A percentile compares a stretch with the other conserved stretches of the same genome.
These are phyloP conservation scores for Ganaspis brasiliensis DNA, from an alignment of 2,888 invertebrate species.

Conservation along the genomic window DNA sequence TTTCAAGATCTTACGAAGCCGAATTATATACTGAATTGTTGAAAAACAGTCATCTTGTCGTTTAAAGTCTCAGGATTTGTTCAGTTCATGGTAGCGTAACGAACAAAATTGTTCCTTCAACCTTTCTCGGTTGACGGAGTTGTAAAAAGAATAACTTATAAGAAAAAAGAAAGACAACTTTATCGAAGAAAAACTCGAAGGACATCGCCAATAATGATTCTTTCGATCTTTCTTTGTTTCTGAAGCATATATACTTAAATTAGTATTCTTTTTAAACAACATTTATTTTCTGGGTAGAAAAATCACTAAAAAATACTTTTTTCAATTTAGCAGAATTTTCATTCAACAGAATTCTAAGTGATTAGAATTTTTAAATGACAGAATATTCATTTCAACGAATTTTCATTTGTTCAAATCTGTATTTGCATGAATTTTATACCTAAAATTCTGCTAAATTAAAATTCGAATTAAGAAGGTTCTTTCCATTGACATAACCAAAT, in stretches of 20 bases:
- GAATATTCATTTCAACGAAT: no score
- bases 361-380: no score
- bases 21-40: neutral
- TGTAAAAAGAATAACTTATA: conserved; percentile 36
- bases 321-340: no score
- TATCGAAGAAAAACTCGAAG: conserved; percentile 32
- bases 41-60: conserved; percentile 25
- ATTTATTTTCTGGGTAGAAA: neutral
- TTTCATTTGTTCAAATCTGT: neutral
- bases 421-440: no score
- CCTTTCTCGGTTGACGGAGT: conserved; percentile 35
- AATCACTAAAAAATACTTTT: neutral
- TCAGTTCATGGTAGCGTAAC: conserved; percentile 41
- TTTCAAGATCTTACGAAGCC: no score
- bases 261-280: neutral
- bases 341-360: no score
- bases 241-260: neutral
- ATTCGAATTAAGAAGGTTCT: no score
- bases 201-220: conserved; percentile 11
- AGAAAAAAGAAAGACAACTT: conserved; percentile 19
- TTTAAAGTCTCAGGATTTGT: conserved; percentile 24
- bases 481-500: no score
- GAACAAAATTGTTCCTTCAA: conserved; percentile 27
- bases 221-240: conserved; percentile 29
- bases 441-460: no score